These are phyloP conservation scores for Acipenser oxyrinchus DNA, from an alignment of 2,797 vertebrate genomes.

Conservation along the genomic window DNA sequence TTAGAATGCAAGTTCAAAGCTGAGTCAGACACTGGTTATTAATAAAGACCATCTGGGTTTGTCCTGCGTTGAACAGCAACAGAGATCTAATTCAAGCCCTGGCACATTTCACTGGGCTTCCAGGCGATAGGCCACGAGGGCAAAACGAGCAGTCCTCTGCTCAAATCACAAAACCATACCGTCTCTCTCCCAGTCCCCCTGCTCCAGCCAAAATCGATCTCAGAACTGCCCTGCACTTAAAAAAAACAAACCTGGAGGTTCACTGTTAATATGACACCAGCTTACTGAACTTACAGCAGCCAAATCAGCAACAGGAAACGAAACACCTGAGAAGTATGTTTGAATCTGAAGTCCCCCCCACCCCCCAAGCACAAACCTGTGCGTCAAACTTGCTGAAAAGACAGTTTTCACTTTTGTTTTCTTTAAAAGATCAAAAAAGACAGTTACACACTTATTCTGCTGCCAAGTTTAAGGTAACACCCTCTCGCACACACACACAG, in stretches of 20 bases:
- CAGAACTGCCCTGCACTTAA: not conserved
- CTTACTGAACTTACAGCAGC: not conserved
- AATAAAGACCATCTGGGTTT: slow-evolving; percentile 39
- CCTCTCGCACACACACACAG: not conserved
- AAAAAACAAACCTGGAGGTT: slow-evolving; percentile 22
- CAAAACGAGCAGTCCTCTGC: too few relatives aligned
- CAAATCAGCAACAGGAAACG: not conserved
- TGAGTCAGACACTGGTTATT: slow-evolving; percentile 39
- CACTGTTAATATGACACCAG: slow-evolving; percentile 9
- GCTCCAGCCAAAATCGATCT: not conserved
- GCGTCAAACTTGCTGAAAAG: too few relatives aligned
- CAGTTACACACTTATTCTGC: too few relatives aligned
- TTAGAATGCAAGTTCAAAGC: slow-evolving; percentile 22
- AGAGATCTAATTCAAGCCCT: not conserved
- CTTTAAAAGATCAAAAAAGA: too few relatives aligned
- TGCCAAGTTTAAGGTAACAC: not conserved
- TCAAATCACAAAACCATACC: not conserved
- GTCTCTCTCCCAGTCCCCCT: not conserved
- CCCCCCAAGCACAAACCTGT: too few relatives aligned
- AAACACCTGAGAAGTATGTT: not conserved
- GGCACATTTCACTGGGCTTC: too few relatives aligned
- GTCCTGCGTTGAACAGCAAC: slow-evolving; percentile 12
- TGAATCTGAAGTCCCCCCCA: too few relatives aligned
- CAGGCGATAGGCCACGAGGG: too few relatives aligned
- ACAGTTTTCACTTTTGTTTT: too few relatives aligned